Evolutionary conservation across 2,888 invertebrate genomes (phyloP).

Genomic region (Platyscelio sp.): DNA sequence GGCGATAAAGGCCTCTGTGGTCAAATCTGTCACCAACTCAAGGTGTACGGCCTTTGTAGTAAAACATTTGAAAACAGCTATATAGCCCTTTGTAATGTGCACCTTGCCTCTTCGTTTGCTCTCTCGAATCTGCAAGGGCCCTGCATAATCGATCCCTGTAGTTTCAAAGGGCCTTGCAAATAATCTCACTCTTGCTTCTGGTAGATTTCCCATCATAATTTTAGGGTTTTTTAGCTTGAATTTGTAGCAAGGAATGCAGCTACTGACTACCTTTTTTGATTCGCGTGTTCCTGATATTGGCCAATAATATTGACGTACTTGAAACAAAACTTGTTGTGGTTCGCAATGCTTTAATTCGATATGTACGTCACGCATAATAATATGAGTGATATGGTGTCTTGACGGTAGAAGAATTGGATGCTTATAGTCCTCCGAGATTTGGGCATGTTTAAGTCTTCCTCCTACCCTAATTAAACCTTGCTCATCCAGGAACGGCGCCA

Average conservation of each 20-base stretch:
- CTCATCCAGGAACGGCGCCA: slow-evolving; percentile 16
- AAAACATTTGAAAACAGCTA: slow-evolving; percentile 42
- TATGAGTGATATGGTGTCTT: slow-evolving; percentile 30
- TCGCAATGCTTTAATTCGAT: neutral
- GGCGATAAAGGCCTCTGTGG: neutral
- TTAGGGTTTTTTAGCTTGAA: neutral
- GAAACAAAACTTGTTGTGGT: slow-evolving; percentile 8
- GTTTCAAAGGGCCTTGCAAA: slow-evolving; percentile 73
- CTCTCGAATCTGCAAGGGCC: slow-evolving; percentile 66
- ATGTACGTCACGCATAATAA: slow-evolving; percentile 38
- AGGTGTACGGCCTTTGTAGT: slow-evolving; percentile 43
- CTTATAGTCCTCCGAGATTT: neutral
- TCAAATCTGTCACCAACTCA: neutral
- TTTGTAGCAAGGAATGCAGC: slow-evolving; percentile 1
- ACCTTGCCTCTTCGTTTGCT: slow-evolving; percentile 53
- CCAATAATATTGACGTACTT: slow-evolving; percentile 11
- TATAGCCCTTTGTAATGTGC: slow-evolving; percentile 2
- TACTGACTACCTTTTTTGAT: neutral
- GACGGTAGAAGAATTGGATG: slow-evolving; percentile 44
- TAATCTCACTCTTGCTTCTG: slow-evolving; percentile 63
- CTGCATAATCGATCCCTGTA: slow-evolving; percentile 56
- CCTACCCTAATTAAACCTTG: slow-evolving; percentile 32
- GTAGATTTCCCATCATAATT: slow-evolving; percentile 10
- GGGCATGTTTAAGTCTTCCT: slow-evolving; percentile 37
- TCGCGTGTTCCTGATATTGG: slow-evolving; percentile 44